phyloP scores from a whole-genome alignment of 37 sponge, comb jelly and placozoan genomes.

The Agelas oroides region DNA sequence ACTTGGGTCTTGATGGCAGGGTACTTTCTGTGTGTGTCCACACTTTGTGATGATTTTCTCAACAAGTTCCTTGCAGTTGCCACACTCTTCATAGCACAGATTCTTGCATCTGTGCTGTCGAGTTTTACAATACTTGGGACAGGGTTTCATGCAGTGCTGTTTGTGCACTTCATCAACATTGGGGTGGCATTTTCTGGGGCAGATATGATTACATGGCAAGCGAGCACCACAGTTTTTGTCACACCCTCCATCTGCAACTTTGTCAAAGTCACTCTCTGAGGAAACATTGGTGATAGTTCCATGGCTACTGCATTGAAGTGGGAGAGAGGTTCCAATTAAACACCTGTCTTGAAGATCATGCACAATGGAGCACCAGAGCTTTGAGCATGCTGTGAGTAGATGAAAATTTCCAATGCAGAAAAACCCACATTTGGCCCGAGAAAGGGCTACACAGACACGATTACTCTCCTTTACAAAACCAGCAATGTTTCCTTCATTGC shows the following conservation, averaged over 20 bases:
- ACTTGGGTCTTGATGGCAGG: conserved; percentile 36
- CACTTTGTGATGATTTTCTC: conserved; percentile 12
- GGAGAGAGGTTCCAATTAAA: background rate
- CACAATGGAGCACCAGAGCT: background rate
- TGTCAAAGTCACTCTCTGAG: conserved; percentile 13
- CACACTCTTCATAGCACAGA: conserved; percentile 35
- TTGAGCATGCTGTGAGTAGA: background rate
- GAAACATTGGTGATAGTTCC: conserved; percentile 22
- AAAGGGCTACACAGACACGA: conserved; percentile 4
- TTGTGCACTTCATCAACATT: conserved; percentile 21
- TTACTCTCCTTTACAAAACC: background rate
- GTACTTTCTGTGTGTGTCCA: conserved; percentile 34
- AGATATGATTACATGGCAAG: conserved; percentile 46
- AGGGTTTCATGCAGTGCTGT: conserved; percentile 27
- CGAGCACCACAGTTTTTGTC: conserved; percentile 12
- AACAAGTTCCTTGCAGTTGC: conserved; percentile 15
- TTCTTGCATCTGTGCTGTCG: background rate
- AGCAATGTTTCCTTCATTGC: conserved; percentile 46
- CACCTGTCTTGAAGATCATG: background rate
- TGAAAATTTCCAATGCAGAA: conserved; percentile 7
- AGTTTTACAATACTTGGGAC: background rate
- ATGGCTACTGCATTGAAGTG: background rate
- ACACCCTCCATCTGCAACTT: conserved; percentile 47
- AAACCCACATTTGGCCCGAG: background rate
- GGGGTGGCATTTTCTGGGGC: conserved; percentile 38